These are phyloP conservation scores for Zaprionus tsacasi DNA, from an alignment of 1,140 invertebrate species.

Conservation along the genomic window DNA sequence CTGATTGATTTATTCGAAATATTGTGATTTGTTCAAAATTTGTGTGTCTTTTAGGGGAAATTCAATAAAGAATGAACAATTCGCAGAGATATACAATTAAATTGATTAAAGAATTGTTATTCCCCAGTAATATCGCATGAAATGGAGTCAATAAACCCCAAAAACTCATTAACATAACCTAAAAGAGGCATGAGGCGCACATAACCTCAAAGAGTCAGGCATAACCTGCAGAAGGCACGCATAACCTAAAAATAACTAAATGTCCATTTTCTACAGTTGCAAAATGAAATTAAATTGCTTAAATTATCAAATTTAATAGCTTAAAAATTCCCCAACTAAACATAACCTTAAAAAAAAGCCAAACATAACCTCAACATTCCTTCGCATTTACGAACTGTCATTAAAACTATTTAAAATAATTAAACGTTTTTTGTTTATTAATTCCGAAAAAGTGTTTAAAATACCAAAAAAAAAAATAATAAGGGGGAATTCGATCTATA, in stretches of 20 bases:
- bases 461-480: background rate
- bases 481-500: constrained; percentile 6
- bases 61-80: background rate
- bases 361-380: background rate
- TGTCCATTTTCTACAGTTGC: background rate
- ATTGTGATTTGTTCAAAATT: background rate
- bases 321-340: background rate
- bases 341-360: background rate
- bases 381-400: background rate
- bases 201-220: background rate
- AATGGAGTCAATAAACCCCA: background rate
- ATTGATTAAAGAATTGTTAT: background rate
- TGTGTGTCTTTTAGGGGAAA: background rate
- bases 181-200: background rate
- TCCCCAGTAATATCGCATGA: background rate
- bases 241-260: background rate
- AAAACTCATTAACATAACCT: background rate
- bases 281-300: too few relatives aligned
- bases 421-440: background rate
- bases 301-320: background rate
- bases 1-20: background rate
- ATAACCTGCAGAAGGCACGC: background rate
- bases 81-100: background rate
- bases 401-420: constrained; percentile 9
- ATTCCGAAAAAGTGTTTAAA: background rate